Evolutionary conservation across 2,888 invertebrate genomes (phyloP), one percentile per base, ranked within the genome.

Genomic region (Spisula subtruncata): DNA sequence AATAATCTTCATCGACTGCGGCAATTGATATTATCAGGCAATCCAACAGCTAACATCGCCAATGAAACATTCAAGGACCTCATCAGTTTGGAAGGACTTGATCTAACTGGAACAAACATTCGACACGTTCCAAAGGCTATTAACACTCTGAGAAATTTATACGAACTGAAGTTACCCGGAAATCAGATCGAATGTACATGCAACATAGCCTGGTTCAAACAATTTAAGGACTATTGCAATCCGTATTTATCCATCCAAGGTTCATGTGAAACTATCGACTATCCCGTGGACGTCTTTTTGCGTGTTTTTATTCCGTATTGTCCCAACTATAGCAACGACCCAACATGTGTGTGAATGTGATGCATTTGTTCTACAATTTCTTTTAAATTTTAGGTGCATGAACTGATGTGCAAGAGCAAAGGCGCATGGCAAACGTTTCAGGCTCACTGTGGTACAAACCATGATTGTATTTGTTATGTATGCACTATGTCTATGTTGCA

Each of bases 21-120:
- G 18, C 90, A 83, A 14, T 6, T 94, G 0, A 85, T 88, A 14
- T 48, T 94, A 5, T 35, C 90, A 12, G 48, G 87, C 48, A 94
- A 92, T 80, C 93, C 93, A 14, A 29, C 93, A 18, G 81, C 46
- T 32, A 90, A 89, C 41, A 84, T 94, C 8, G 92, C 93, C 0
- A 41, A 79, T 1, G 83, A 86, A 18, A 87, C 93, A 0, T 90
- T 94, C 48, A 29, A 29, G 8, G 85, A 88, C 10, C 81, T 93
- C 25, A 4, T 14, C 4, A 48, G 71, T 0, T 25, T 94, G 18
- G 32, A 51, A 12, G 14, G 25, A 5, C 71, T 94, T 2, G 91
- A 92, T 32, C 20, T 94, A 41, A 89, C 89, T 2, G 35, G 83
- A 12, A 92, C 92, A 6, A 48, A 66, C 0, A 81, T 93, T 0